phyloP scores from a whole-genome alignment of 2,797 vertebrate genomes.

The Notolabrus celidotus region DNA sequence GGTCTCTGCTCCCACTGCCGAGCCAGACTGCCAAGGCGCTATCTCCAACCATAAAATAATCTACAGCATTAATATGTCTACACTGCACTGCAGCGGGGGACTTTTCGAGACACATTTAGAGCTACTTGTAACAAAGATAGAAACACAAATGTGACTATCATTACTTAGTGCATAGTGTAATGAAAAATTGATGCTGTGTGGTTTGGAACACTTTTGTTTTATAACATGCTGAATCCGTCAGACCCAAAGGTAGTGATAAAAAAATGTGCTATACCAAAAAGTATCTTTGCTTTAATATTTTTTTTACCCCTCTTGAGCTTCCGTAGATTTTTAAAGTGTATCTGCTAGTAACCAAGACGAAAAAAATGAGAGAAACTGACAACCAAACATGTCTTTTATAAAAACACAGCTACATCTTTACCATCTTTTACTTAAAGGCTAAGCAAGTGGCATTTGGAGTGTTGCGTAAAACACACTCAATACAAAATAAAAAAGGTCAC shows the following conservation, averaged over 20 bases:
- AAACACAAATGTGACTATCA: conserved; percentile 50
- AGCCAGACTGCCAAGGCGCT: conserved; percentile 54
- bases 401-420: too few relatives aligned
- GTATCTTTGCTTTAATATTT: conserved; percentile 9
- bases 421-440: too few relatives aligned
- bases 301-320: neutral
- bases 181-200: conserved; percentile 58
- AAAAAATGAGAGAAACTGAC: too few relatives aligned
- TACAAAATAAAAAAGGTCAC: too few relatives aligned
- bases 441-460: too few relatives aligned
- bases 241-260: conserved; percentile 6
- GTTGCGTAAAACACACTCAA: too few relatives aligned
- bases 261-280: conserved; percentile 27
- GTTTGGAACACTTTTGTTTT: conserved; percentile 45
- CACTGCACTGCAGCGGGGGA: conserved; percentile 29
- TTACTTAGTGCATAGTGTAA: conserved; percentile 33
- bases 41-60: conserved; percentile 59
- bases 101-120: conserved; percentile 48
- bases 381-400: too few relatives aligned
- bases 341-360: too few relatives aligned
- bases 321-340: neutral
- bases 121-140: conserved; percentile 45
- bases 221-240: conserved; percentile 29
- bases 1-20: conserved; percentile 63
- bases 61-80: conserved; percentile 45